Evolutionary conservation across 2,888 invertebrate genomes (phyloP).

Genomic region (Dryocosmus kuriphilus): DNA sequence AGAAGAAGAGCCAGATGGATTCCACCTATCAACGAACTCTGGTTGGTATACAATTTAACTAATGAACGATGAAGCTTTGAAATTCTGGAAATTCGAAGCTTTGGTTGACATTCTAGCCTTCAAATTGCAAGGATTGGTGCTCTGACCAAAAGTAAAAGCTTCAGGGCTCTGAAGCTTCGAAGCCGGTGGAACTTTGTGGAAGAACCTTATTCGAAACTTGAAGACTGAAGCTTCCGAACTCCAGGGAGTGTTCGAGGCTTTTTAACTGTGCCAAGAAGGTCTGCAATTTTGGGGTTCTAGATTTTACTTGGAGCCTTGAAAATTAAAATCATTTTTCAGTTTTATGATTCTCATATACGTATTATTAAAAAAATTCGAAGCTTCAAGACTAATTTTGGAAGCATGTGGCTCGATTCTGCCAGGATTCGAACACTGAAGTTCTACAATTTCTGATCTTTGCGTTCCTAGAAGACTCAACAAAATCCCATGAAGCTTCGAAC

Average conservation of each 20-base stretch:
- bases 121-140: constrained; percentile 40
- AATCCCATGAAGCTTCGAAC: constrained; percentile 41
- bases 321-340: constrained; percentile 7
- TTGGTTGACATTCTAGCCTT: constrained; percentile 39
- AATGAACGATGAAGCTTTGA: constrained; percentile 25
- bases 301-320: constrained; percentile 39
- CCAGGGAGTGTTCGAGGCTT: constrained; percentile 41
- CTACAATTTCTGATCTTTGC: constrained; percentile 24
- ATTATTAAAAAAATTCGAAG: constrained; percentile 31
- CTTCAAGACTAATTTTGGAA: constrained; percentile 31
- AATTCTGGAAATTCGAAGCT: constrained; percentile 41
- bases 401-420: constrained; percentile 21
- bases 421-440: constrained; percentile 33
- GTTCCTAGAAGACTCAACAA: constrained; percentile 24
- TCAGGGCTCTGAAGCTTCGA: constrained; percentile 40
- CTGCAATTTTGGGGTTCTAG: constrained; percentile 27
- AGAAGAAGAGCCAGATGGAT: constrained; percentile 90
- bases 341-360: constrained; percentile 16
- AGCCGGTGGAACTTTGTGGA: constrained; percentile 40
- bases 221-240: constrained; percentile 40
- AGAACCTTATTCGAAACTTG: constrained; percentile 40
- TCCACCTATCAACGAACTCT: constrained; percentile 91
- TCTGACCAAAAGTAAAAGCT: constrained; percentile 39
- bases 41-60: constrained; percentile 76
- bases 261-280: constrained; percentile 40